phyloP scores from a whole-genome alignment of 2,797 vertebrate genomes.

The Limosa lapponica region DNA sequence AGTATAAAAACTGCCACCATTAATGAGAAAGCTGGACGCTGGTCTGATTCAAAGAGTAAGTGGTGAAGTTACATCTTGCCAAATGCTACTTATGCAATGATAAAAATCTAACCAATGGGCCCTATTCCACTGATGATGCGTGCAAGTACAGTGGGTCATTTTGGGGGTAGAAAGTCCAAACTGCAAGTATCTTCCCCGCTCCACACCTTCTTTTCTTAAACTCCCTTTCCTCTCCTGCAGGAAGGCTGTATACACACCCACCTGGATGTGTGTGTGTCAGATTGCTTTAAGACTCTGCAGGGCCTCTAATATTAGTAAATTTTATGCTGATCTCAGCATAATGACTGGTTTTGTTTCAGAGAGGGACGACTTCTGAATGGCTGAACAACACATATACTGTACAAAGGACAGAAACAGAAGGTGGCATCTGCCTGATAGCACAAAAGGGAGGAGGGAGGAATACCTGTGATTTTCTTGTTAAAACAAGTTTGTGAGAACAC shows the following conservation, averaged over 20 bases:
- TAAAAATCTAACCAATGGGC: not conserved
- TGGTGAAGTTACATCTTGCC: not conserved
- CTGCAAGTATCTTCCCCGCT: not conserved
- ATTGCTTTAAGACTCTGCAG: not conserved
- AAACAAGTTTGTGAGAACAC: not conserved
- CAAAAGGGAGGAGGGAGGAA: not conserved
- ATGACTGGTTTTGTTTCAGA: not conserved
- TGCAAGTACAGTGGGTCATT: not conserved
- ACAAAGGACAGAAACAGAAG: not conserved
- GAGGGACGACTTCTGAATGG: not conserved
- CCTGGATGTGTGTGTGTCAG: not conserved
- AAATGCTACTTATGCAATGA: not conserved
- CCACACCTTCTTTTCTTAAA: not conserved
- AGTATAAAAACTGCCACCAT: not conserved
- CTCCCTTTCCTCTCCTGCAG: not conserved
- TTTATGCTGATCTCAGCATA: not conserved
- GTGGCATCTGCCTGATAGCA: not conserved
- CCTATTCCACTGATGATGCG: not conserved
- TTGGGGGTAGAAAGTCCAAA: not conserved
- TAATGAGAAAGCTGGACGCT: not conserved
- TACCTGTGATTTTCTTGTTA: not conserved
- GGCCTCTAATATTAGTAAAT: not conserved
- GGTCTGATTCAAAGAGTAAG: not conserved
- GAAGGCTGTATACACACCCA: not conserved
- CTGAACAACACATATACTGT: not conserved